Base-by-base conservation (phyloP, 2,888 invertebrate species). In the Lymantria dispar region DNA sequence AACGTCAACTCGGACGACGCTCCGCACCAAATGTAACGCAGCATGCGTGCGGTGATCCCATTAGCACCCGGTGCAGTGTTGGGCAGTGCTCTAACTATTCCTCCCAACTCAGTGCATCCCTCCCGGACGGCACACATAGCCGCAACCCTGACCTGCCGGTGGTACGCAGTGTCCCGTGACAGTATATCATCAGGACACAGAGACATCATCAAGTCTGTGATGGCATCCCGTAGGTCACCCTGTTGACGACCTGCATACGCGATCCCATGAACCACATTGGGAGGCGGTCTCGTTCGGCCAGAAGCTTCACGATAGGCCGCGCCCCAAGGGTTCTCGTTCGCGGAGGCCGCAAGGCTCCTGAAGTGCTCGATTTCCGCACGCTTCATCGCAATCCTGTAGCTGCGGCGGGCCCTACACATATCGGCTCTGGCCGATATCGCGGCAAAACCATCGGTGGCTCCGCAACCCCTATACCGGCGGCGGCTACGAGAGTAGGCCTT, bases 111-210 rank as follows among this genome's bases (percentile, higher is more conserved):
- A 8, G 37, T 0, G 54, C 45, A 9, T 57, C 55, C 0, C 0
- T 3, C 0, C 68, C 67, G 0, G 54, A 11, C 0, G 67, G 69
- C 0, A 43, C 10, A 11, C 51, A 48, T 0, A 60, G 68, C 70
- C 7, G 46, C 47, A 0, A 62, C 0, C 0, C 70, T 45, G 0
- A 73, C 60, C 8, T 45, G 44, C 2, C 42, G 2, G 40, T 72
- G 74, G n/a, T 67, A 64, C 0, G 7, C n/a, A 0, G 58, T 37
- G 44, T 72, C 70, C 1, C 0, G 7, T 0, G 30, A 5, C 1
- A 22, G 9, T 7, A 59, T 48, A 29, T 72, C 72, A 13, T 70
- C 73, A 0, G 70, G 73, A 13, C 68, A 76, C n/a, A 74, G 42
- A 0, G n/a, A 0, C n/a, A 10, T 1, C 0, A 47, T 8, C 0